Conservation (phyloP, 1,140 invertebrate species). For the Drosophila pachea region DNA sequence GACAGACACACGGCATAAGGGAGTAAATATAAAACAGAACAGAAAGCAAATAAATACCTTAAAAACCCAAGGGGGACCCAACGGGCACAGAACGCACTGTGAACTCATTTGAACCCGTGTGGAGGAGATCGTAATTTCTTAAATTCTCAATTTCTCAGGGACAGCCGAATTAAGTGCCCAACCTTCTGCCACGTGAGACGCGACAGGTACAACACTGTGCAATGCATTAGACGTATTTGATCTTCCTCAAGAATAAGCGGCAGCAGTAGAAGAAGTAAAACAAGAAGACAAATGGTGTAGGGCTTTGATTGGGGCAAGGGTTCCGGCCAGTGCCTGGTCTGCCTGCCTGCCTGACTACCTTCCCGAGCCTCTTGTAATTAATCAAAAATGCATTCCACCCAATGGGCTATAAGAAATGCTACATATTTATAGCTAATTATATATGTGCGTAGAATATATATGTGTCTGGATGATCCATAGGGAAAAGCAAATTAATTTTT, state of each 20-base stretch:
- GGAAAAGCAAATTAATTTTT: constrained; percentile 25
- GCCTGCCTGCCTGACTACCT: constrained; percentile 14
- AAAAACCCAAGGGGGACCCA: constrained; percentile 12
- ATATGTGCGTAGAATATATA: background rate
- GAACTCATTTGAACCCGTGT: constrained; percentile 66
- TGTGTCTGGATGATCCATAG: background rate
- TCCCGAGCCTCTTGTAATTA: constrained; percentile 55
- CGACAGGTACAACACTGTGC: constrained; percentile 52
- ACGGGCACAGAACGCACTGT: constrained; percentile 30
- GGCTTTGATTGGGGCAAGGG: constrained; percentile 27
- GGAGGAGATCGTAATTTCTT: constrained; percentile 16
- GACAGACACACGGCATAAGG: background rate
- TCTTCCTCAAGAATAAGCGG: background rate
- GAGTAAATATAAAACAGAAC: constrained; percentile 43
- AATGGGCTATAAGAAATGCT: constrained; percentile 5
- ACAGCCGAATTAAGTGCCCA: constrained; percentile 27
- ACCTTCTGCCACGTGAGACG: constrained; percentile 8
- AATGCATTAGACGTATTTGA: constrained; percentile 7
- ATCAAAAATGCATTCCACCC: constrained; percentile 44
- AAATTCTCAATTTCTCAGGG: constrained; percentile 8
- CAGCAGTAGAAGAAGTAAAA: background rate
- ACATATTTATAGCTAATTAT: background rate
- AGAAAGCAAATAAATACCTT: constrained; percentile 57
- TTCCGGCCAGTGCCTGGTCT: constrained; percentile 27
- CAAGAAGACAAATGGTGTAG: constrained; percentile 16